A percentile compares a stretch with the other conserved stretches of the same genome.
Conservation (phyloP, 2,888 invertebrate species). For the Eilema depressum region DNA sequence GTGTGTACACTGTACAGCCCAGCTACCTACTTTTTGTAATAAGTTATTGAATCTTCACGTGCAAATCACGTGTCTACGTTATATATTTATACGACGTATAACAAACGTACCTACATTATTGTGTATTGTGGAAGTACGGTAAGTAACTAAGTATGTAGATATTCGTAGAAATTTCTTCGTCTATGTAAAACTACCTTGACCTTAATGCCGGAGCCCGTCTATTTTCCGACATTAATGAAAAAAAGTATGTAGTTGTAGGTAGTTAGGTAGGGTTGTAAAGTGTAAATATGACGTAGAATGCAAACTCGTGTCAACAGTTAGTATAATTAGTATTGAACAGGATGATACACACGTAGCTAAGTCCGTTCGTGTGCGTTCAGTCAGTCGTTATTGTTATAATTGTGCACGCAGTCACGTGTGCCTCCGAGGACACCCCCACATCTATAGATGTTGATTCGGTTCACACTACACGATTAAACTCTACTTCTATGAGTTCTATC, state of each 20-base stretch:
- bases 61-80: slow-evolving; percentile 26
- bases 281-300: slow-evolving; percentile 13
- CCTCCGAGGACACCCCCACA: slow-evolving; percentile 56
- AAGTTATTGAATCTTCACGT: slow-evolving; percentile 18
- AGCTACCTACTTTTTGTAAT: slow-evolving; percentile 12
- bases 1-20: slow-evolving; percentile 13
- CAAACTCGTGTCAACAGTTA: slow-evolving; percentile 31
- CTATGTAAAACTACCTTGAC: slow-evolving; percentile 25
- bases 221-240: slow-evolving; percentile 19
- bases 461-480: slow-evolving; percentile 21
- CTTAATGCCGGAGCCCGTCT: slow-evolving; percentile 21
- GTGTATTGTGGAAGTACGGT: slow-evolving; percentile 20
- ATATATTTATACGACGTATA: slow-evolving; percentile 2
- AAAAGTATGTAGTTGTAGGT: background rate
- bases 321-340: slow-evolving; percentile 36
- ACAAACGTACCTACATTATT: background rate
- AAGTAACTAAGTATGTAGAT: slow-evolving; percentile 21
- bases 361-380: slow-evolving; percentile 32
- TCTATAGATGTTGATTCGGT: slow-evolving; percentile 38
- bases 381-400: slow-evolving; percentile 65
- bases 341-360: slow-evolving; percentile 41
- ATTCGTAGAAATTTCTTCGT: slow-evolving; percentile 28
- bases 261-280: slow-evolving; percentile 3
- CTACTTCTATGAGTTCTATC: slow-evolving; percentile 21
- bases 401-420: slow-evolving; percentile 66